Evolutionary conservation across 2,797 vertebrate genomes (phyloP).

Genomic region (Melopsittacus undulatus): DNA sequence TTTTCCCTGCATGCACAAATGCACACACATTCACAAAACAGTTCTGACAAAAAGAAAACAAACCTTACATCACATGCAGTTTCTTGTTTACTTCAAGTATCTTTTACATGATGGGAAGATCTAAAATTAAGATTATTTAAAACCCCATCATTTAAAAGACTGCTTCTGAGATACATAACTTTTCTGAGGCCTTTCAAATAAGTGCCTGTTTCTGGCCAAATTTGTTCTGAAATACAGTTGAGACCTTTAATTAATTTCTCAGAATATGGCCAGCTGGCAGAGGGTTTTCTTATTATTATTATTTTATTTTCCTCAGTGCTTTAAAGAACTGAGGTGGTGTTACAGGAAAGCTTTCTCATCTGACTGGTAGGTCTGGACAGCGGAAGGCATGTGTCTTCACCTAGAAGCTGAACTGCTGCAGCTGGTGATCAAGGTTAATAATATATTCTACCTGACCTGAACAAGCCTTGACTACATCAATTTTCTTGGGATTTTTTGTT

Average conservation of each 20-base stretch:
- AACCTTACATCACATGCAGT: background rate
- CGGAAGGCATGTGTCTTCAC: background rate
- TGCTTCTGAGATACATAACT: background rate
- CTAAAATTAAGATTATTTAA: background rate
- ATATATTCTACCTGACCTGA: background rate
- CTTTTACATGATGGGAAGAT: background rate
- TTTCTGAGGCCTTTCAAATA: background rate
- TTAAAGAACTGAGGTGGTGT: background rate
- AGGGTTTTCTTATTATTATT: background rate
- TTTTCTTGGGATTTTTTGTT: fast-evolving
- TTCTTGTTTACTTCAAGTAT: background rate
- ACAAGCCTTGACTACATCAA: background rate
- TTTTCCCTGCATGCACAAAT: background rate
- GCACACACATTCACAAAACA: background rate
- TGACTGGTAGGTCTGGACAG: background rate
- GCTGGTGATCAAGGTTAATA: background rate
- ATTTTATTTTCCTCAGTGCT: fast-evolving
- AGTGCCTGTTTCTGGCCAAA: background rate
- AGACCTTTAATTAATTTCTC: background rate
- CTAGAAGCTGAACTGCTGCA: background rate
- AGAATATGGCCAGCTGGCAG: background rate
- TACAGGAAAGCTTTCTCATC: background rate
- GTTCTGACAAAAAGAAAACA: background rate
- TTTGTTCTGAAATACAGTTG: background rate
- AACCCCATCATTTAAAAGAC: background rate